These are phyloP conservation scores for Platichthys flesus DNA, from an alignment of 2,113 vertebrate species.

Conservation along the genomic window DNA sequence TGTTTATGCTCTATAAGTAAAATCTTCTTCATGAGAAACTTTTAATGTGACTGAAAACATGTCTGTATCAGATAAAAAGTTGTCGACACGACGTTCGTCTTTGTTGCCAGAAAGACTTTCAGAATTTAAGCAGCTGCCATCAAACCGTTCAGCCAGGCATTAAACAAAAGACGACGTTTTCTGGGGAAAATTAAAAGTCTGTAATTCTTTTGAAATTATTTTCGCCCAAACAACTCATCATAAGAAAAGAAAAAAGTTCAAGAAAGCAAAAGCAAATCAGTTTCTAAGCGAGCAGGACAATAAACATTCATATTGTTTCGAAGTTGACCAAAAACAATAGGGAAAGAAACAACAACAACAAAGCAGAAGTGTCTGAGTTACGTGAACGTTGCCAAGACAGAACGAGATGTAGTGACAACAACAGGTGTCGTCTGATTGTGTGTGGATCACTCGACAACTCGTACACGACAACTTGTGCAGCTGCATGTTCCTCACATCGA, in stretches of 20 bases:
- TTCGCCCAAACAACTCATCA: slow-evolving; percentile 53
- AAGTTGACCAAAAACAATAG: slow-evolving; percentile 73
- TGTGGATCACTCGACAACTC: slow-evolving; percentile 57
- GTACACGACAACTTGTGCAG: slow-evolving; percentile 14
- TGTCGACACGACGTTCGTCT: background rate
- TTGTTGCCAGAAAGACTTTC: slow-evolving; percentile 31
- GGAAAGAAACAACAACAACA: slow-evolving; percentile 51
- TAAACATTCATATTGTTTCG: slow-evolving; percentile 55
- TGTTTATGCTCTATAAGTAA: too few relatives aligned
- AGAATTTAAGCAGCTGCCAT: slow-evolving; percentile 51
- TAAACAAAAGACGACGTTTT: slow-evolving; percentile 68
- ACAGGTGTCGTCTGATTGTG: slow-evolving; percentile 74
- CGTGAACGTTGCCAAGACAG: slow-evolving; percentile 62
- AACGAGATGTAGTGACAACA: slow-evolving; percentile 64
- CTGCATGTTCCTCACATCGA: slow-evolving; percentile 46
- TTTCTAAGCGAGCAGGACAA: slow-evolving; percentile 58
- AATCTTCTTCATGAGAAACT: too few relatives aligned
- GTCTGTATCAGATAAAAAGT: slow-evolving; percentile 22
- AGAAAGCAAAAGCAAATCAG: slow-evolving; percentile 54
- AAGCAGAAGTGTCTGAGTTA: slow-evolving; percentile 54
- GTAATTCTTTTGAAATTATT: slow-evolving; percentile 59
- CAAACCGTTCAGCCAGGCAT: slow-evolving; percentile 65
- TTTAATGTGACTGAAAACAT: too few relatives aligned
- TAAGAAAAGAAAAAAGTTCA: slow-evolving; percentile 21
- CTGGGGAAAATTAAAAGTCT: slow-evolving; percentile 57